Base-by-base conservation (phyloP, 2,888 invertebrate genomes). In the Cryptus armator region DNA sequence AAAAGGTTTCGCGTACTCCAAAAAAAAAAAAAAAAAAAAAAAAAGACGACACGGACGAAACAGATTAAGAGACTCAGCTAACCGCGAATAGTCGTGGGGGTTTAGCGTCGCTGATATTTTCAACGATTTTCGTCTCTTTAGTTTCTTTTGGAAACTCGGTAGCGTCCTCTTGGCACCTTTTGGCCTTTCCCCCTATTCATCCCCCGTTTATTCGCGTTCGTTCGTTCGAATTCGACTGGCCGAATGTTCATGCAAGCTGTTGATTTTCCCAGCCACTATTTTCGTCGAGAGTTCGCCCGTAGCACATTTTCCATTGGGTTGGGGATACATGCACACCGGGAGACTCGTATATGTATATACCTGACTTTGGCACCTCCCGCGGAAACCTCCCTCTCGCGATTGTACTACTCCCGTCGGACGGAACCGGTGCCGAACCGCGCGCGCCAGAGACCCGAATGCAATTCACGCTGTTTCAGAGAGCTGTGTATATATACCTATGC, bases 211-310 rank as follows among this genome's bases (percentile, higher is more conserved):
- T 43, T 43, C 74, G n/a, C n/a, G 59, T 56, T 51, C 24, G 32
- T 68, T n/a, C n/a, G 59, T 56, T 51, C 24, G 32, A 62, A 70
- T 48, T 43, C 51, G 16, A 53, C 64, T 43, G 24, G 37, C 37
- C 59, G 37, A 83, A 78, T 67, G 24, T 72, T n/a, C 72, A 48
- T 51, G 67, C 84, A 84, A 78, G 70, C 77, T 84, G 77, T 78
- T 81, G 83, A 84, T 78, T 78, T 84, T 84, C 68, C 81, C 84
- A 81, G 16, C 64, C 74, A 19, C 59, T 48, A 74, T 84, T 80
- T 32, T 51, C 62, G 51, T 64, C 62, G 68, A 62, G 66, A 48
- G 5, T 29, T 46, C 19, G 44, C 14, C 16, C 46, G 14, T 3
- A 2, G 46, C 10, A 29, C 9, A 71, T 56, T 71, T 43, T 71